Conservation (phyloP, 2,797 vertebrate species). For the Tapirus indicus region DNA sequence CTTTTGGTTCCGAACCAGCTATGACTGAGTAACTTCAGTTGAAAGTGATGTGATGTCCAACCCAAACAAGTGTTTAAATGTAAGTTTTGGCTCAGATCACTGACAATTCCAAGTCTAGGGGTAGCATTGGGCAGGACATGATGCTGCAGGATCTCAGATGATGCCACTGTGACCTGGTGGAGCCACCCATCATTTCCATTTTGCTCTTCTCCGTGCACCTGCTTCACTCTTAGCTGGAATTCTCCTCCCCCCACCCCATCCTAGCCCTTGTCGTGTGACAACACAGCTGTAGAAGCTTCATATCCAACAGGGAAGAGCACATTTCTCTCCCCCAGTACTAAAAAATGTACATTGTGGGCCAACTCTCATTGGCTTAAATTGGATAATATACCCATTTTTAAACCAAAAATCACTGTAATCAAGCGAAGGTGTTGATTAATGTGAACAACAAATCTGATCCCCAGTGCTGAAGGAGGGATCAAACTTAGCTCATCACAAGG, state of each 20-base stretch:
- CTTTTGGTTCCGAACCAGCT: background rate
- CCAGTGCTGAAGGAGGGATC: background rate
- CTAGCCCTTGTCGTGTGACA: background rate
- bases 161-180: rapidly evolving
- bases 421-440: no score
- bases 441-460: rapidly evolving
- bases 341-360: background rate
- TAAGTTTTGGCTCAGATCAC: background rate
- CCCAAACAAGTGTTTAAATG: background rate
- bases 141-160: background rate
- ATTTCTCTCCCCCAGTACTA: rapidly evolving
- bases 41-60: background rate
- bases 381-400: background rate
- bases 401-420: background rate
- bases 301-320: background rate
- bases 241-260: no score
- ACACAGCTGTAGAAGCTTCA: background rate
- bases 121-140: no score
- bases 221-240: background rate
- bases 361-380: background rate
- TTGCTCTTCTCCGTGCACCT: background rate
- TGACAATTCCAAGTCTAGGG: no score
- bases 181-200: background rate
- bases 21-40: background rate
- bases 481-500: background rate